Base-by-base conservation (phyloP, 2,888 invertebrate genomes). In the Dryobota labecula region DNA sequence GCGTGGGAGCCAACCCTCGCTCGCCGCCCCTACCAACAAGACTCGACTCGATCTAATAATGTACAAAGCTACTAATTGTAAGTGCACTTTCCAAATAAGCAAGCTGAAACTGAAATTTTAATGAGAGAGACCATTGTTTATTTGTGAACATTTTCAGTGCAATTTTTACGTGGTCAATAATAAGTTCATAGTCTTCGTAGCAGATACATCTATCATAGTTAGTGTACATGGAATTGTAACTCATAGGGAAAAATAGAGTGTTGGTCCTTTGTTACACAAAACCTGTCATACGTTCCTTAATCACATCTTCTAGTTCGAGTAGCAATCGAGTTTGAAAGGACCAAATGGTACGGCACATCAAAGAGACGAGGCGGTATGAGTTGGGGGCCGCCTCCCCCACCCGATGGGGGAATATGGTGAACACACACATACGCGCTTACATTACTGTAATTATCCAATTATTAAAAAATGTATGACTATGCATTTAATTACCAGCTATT, bases 391-490 rank as follows among this genome's bases (percentile, higher is more conserved):
- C 81, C 86, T 78, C 87, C 88, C 86, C 88, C 88, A 70, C 86
- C 84, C 84, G 79, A 78, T 88, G 86, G 91, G 90, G 91, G 91
- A 92, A 94, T 92, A 93, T 92, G 92, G 91, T 90, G 91, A 91
- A 92, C 92, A 89, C 91, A 92, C 93, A 92, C 78, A 82, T 71
- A 78, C 94, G 84, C 90, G 89, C 90, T 91, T 93, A 94, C 94
- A 95, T 95, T 95, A 95, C 92, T 91, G 92, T 95, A 95, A 95
- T 95, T 94, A 95, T 94, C 92, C 92, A 93, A 94, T 94, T 94
- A 94, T 90, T 87, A 86, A 90, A 92, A 87, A 90, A 88, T 87
- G 87, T 88, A 85, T 87, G 85, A 90, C 88, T 83, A 82, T 86
- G 81, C 87, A 84, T 89, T 88, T 80, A 80, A 80, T 84, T 78